Evolutionary conservation across 1,140 invertebrate species (phyloP), one percentile per base, ranked within the genome.

Genomic region (Nomia melanderi): DNA sequence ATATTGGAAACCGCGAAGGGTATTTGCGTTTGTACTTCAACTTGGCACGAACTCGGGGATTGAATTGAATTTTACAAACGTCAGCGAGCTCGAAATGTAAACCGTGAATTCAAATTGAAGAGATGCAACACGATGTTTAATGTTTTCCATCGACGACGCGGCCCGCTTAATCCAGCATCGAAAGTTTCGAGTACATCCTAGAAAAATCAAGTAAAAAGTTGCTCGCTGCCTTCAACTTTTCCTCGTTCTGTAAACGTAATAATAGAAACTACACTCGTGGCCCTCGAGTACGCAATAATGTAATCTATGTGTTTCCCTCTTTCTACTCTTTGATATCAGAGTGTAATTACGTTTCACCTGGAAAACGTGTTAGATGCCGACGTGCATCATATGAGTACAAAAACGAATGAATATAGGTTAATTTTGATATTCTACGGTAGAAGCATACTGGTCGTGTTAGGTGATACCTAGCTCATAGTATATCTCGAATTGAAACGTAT

Each of bases 381-480:
- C 11, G n/a, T 7, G 6, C 14, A 39, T 20, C 31, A 20, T 31
- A 9, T 12, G 8, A 54, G n/a, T 54, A 54, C n/a, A 33, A 44
- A 57, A 64, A 69, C 17, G 20, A 17, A 39, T 20, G 27, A 31
- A n/a, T 17, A n/a, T n/a, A n/a, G n/a, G n/a, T 14, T n/a, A 36
- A 23, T 31, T 47, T 73, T 29, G 33, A 1, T 50, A 6, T 41
- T 56, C 33, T 11, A 39, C 20, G 33, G 54, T 63, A 47, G 29
- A 59, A 65, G 12, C 70, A 81, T 88, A 88, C 78, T 73, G 78
- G 79, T 78, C 64, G 78, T 69, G 79, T 86, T 78, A 84, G 84
- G 84, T 88, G 84, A 85, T 78, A 85, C 85, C 89, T 90, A 90
- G 89, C 90, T 91, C 89, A 91, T 90, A 91, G 90, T 88, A 89